A percentile compares a stretch with the other conserved stretches of the same genome.
Conservation (phyloP, 1,140 invertebrate species). For the Drosophila santomea region DNA sequence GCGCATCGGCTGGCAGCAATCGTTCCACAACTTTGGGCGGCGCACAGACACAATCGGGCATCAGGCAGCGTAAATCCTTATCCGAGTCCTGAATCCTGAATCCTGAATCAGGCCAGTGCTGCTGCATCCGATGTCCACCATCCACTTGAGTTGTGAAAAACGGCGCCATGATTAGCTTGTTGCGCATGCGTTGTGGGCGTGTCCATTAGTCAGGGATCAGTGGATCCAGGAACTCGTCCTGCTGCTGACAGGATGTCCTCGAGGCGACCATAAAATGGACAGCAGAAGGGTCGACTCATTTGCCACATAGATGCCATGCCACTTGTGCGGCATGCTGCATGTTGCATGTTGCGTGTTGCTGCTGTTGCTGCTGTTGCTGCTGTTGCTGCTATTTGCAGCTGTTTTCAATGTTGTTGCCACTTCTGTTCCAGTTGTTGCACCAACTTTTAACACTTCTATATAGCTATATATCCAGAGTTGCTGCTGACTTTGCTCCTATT, state of each 20-base stretch:
- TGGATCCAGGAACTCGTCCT: constrained; percentile 15
- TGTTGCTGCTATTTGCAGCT: constrained; percentile 15
- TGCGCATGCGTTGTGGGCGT: constrained; percentile 72
- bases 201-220: constrained; percentile 6
- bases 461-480: neutral
- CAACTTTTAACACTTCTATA: neutral
- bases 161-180: constrained; percentile 52
- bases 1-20: constrained; percentile 1
- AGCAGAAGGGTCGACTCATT: neutral
- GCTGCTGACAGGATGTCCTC: constrained; percentile 43
- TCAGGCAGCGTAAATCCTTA: neutral
- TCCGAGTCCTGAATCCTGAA: neutral
- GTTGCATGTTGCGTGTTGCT: constrained; percentile 19
- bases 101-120: neutral
- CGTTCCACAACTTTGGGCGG: neutral
- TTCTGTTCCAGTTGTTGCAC: neutral
- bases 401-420: constrained; percentile 21
- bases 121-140: constrained; percentile 46
- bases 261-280: constrained; percentile 5
- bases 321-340: constrained; percentile 9
- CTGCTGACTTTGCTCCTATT: constrained; percentile 5
- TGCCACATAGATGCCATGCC: neutral
- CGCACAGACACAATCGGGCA: neutral
- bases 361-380: constrained; percentile 9
- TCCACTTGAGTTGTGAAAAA: constrained; percentile 5